Conservation (phyloP, 2,113 vertebrate genomes). For the Ictalurus punctatus region DNA sequence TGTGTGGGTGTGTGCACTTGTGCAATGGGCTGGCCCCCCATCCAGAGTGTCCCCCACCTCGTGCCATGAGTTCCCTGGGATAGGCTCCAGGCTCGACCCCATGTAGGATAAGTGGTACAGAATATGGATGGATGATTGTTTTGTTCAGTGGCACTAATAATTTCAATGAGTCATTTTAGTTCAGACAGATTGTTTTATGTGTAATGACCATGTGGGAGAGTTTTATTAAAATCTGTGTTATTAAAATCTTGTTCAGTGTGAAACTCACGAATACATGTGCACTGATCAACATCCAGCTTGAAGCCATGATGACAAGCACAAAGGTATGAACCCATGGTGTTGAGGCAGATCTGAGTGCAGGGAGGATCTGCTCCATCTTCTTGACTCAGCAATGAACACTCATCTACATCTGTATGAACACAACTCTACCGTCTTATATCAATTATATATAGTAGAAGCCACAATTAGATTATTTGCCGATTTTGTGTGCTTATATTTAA, state of each 20-base stretch:
- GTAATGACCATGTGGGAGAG: no score
- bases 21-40: no score
- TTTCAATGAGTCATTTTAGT: neutral
- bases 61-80: no score
- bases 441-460: neutral
- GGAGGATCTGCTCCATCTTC: conserved; percentile 54
- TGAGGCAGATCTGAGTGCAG: conserved; percentile 89
- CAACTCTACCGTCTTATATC: neutral
- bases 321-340: conserved; percentile 85
- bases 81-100: no score
- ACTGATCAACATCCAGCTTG: conserved; percentile 76
- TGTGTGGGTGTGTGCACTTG: no score
- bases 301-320: conserved; percentile 86
- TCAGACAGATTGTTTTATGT: neutral
- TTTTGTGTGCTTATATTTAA: neutral
- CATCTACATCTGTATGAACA: conserved; percentile 66
- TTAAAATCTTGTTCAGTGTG: neutral
- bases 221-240: no score
- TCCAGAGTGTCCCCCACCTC: no score
- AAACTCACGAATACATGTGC: conserved; percentile 78
- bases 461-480: neutral
- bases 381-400: conserved; percentile 59
- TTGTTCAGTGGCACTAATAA: neutral
- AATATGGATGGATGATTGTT: neutral
- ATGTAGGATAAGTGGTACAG: no score